Evolutionary conservation across 2,113 vertebrate species (phyloP).

Genomic region (Nibea albiflora): DNA sequence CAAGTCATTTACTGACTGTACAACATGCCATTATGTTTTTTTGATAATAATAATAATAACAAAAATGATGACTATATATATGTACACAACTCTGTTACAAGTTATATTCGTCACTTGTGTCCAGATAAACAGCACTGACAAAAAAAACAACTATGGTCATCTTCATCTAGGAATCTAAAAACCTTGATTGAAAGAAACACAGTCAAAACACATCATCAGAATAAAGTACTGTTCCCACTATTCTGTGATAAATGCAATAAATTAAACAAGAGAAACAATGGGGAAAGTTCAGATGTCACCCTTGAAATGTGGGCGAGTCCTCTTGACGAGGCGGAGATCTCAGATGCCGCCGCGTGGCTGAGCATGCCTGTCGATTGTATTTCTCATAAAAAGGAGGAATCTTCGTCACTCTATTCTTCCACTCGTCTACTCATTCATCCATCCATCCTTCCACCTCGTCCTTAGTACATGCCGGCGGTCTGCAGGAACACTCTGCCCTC

Average conservation of each 20-base stretch:
- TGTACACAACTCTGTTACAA: constrained; percentile 89
- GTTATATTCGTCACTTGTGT: constrained; percentile 78
- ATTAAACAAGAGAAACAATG: constrained; percentile 73
- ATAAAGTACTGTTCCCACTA: constrained; percentile 67
- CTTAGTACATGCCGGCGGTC: constrained; percentile 95
- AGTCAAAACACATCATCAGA: constrained; percentile 71
- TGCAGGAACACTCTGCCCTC: constrained; percentile 98
- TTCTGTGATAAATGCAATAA: constrained; percentile 79
- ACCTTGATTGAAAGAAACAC: constrained; percentile 78
- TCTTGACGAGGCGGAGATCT: constrained; percentile 39
- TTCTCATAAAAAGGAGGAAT: constrained; percentile 54
- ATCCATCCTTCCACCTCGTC: constrained; percentile 18
- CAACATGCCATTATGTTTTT: constrained; percentile 78
- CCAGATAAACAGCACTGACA: constrained; percentile 84
- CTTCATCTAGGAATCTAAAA: constrained; percentile 74
- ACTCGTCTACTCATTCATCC: constrained; percentile 32
- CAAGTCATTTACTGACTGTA: constrained; percentile 89
- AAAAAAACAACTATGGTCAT: constrained; percentile 83
- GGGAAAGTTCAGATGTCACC: constrained; percentile 67
- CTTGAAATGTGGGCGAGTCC: constrained; percentile 44
- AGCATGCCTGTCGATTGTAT: constrained; percentile 62
- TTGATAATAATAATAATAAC: constrained; percentile 61
- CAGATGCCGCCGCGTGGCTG: constrained; percentile 25
- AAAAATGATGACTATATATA: constrained; percentile 77
- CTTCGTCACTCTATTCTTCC: constrained; percentile 32